These are phyloP conservation scores for Callocephalon fimbriatum DNA, from an alignment of 2,113 vertebrate species.

Conservation along the genomic window DNA sequence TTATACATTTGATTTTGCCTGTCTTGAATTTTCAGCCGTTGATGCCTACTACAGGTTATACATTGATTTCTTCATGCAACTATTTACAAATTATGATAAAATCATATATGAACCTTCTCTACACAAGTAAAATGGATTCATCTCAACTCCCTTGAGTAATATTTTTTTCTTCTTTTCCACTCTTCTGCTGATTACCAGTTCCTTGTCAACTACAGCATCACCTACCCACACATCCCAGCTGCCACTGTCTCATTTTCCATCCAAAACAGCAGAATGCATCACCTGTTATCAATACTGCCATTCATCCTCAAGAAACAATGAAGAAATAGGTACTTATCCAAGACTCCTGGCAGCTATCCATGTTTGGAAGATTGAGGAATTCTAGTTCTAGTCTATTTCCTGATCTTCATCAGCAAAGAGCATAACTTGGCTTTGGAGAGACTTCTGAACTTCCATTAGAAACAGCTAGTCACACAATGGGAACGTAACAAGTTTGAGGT, in stretches of 20 bases:
- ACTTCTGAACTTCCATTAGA: not conserved
- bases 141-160: not conserved
- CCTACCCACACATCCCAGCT: constrained; percentile 21
- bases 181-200: constrained; percentile 15
- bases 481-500: not conserved
- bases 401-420: not conserved
- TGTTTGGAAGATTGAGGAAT: not conserved
- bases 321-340: not conserved
- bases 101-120: not conserved
- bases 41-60: not conserved
- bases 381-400: not conserved
- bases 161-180: not conserved
- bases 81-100: not conserved
- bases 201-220: constrained; percentile 10
- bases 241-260: not conserved
- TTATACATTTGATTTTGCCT: not conserved
- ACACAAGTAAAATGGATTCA: not conserved
- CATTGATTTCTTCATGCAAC: not conserved
- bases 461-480: not conserved
- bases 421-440: not conserved
- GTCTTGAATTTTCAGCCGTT: not conserved
- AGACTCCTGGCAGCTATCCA: not conserved
- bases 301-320: constrained; percentile 6
- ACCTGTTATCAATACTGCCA: constrained; percentile 23
- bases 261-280: constrained; percentile 22